These are phyloP conservation scores for Malurus melanocephalus DNA, from an alignment of 2,113 vertebrate species.

Conservation along the genomic window DNA sequence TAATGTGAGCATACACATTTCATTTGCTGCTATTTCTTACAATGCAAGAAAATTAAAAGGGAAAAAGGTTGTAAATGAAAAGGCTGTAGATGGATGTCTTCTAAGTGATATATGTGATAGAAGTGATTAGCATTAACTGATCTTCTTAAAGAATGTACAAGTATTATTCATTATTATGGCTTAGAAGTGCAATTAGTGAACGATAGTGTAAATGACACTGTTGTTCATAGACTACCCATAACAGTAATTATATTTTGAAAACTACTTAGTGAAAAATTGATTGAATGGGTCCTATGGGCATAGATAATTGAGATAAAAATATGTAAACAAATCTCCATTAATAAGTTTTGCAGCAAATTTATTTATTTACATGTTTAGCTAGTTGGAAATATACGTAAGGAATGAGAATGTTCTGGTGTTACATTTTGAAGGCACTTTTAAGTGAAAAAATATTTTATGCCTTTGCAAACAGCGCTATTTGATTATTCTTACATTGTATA, in stretches of 20 bases:
- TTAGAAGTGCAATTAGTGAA: conserved; percentile 80
- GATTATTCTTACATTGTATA: not conserved
- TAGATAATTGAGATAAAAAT: conserved; percentile 79
- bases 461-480: not conserved
- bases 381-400: conserved; percentile 15
- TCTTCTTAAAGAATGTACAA: conserved; percentile 75
- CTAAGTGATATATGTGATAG: conserved; percentile 74
- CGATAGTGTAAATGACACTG: conserved; percentile 76
- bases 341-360: conserved; percentile 65
- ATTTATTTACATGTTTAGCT: conserved; percentile 60
- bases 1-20: not conserved
- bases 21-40: conserved; percentile 48
- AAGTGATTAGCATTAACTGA: conserved; percentile 78
- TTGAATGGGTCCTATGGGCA: conserved; percentile 76
- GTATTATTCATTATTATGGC: conserved; percentile 79
- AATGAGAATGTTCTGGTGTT: not conserved
- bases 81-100: conserved; percentile 64
- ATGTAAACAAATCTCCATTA: conserved; percentile 79
- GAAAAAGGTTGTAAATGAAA: conserved; percentile 71
- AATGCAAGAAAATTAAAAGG: conserved; percentile 69
- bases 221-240: conserved; percentile 77
- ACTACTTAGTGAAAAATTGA: conserved; percentile 81
- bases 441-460: not conserved
- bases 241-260: conserved; percentile 81
- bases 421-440: not conserved